Evolutionary conservation across 1,140 invertebrate genomes (phyloP).

Genomic region (Ectropis grisescens): DNA sequence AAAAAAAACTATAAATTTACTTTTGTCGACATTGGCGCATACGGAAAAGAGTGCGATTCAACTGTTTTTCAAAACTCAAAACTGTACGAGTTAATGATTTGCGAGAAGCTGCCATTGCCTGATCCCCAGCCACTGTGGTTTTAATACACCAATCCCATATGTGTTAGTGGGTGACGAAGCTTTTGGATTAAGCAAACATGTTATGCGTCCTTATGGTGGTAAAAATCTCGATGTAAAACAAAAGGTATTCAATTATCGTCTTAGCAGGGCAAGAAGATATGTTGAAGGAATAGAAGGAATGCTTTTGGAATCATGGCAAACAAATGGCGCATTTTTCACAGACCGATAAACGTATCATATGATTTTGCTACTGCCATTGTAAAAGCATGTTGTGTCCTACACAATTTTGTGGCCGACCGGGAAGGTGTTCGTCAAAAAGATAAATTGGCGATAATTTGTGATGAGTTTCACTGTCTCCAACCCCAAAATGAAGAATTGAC

Average conservation of each 20-base stretch:
- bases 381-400: constrained; percentile 7
- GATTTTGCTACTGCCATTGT: too few species aligned
- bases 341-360: background rate
- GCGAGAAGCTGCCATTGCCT: too few species aligned
- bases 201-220: background rate
- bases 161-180: constrained; percentile 64
- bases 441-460: constrained; percentile 7
- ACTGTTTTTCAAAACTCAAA: too few species aligned
- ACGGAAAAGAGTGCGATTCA: too few species aligned
- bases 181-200: constrained; percentile 21
- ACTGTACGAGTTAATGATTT: too few species aligned
- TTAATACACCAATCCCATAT: constrained; percentile 19
- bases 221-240: background rate
- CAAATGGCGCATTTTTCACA: constrained; percentile 22
- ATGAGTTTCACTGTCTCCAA: too few species aligned
- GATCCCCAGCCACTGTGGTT: too few species aligned
- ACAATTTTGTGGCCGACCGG: constrained; percentile 13
- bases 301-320: constrained; percentile 31
- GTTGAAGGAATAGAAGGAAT: too few species aligned
- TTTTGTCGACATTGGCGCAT: too few species aligned
- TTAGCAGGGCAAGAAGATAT: background rate
- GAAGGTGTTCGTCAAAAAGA: constrained; percentile 12
- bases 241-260: background rate
- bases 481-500: too few species aligned
- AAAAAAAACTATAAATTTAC: too few species aligned